Conservation (phyloP, 2,113 vertebrate genomes). For the Lepus americanus region DNA sequence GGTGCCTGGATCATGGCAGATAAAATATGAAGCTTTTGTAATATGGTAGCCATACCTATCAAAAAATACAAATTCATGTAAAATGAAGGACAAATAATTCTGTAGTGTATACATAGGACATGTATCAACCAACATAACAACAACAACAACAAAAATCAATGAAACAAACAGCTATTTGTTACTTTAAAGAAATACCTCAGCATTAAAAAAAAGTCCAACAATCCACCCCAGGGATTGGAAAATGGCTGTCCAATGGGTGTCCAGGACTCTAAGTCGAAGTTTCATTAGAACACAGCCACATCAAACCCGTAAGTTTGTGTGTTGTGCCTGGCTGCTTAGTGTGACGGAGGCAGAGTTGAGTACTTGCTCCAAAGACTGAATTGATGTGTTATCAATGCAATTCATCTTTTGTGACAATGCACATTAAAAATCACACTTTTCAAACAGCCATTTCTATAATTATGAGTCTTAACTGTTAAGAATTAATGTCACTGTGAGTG, state of each 20-base stretch:
- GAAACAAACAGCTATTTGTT: neutral
- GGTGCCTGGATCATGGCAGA: constrained; percentile 94
- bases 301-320: fast-evolving
- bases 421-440: constrained; percentile 23
- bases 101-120: neutral
- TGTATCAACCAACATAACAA: neutral
- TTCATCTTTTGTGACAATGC: neutral
- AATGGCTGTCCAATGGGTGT: neutral
- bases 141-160: neutral
- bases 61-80: constrained; percentile 49
- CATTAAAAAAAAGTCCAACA: neutral
- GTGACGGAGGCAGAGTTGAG: neutral
- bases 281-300: neutral
- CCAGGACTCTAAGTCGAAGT: neutral
- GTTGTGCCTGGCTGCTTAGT: neutral
- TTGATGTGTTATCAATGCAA: neutral
- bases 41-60: constrained; percentile 97
- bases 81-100: neutral
- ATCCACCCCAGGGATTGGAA: too few relatives aligned
- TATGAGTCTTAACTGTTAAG: neutral
- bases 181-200: neutral
- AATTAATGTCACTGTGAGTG: neutral
- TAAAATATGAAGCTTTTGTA: constrained; percentile 97
- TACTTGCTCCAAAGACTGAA: neutral
- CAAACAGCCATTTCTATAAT: neutral